Evolutionary conservation across 2,113 vertebrate species (phyloP).

Genomic region (Mus spicilegus): DNA sequence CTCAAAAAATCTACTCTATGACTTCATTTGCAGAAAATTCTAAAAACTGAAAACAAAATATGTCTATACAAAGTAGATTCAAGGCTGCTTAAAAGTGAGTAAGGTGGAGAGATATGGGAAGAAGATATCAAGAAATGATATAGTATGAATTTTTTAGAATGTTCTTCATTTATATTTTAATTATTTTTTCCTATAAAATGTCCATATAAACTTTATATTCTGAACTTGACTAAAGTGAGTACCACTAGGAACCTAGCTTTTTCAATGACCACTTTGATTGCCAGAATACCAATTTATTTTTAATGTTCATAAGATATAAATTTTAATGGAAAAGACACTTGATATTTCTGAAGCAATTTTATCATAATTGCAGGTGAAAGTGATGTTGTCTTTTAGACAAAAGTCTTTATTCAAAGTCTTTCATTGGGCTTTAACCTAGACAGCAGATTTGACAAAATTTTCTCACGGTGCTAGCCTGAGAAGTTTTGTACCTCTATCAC

Average conservation of each 20-base stretch:
- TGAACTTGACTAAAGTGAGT: neutral
- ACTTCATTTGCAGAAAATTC: neutral
- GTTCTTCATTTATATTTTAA: neutral
- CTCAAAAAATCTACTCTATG: neutral
- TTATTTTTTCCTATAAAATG: neutral
- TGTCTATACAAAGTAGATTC: neutral
- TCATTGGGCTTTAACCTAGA: neutral
- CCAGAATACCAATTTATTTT: neutral
- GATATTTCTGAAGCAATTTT: neutral
- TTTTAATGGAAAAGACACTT: neutral
- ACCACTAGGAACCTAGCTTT: neutral
- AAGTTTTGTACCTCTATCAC: fast-evolving
- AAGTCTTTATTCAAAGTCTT: neutral
- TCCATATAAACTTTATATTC: neutral
- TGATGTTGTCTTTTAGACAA: neutral
- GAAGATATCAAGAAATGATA: no score
- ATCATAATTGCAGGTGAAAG: no score
- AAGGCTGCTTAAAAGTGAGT: neutral
- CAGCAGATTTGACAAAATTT: neutral
- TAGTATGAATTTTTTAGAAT: neutral
- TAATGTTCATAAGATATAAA: no score
- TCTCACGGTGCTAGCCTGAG: neutral
- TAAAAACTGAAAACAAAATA: neutral
- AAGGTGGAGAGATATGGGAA: neutral
- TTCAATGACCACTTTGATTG: neutral